Evolutionary conservation across 2,797 vertebrate genomes (phyloP).

Genomic region (Momotus momota): DNA sequence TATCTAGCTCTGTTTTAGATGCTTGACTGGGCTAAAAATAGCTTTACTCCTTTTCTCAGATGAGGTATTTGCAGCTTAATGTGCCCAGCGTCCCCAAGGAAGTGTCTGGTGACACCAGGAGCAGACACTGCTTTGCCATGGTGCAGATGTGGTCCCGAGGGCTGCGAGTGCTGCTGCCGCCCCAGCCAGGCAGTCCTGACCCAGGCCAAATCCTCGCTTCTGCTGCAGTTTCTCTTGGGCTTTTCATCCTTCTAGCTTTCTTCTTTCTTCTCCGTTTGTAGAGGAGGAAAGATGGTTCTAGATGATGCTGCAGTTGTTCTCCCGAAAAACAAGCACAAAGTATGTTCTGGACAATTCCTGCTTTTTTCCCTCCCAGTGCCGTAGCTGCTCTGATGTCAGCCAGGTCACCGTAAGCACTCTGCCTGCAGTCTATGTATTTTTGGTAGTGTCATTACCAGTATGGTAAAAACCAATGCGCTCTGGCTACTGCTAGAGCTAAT

Average conservation of each 20-base stretch:
- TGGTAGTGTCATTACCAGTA: accelerated
- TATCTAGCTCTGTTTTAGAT: background rate
- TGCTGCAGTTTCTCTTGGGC: accelerated
- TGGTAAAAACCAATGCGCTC: background rate
- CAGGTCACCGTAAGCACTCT: background rate
- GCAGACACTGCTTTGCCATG: background rate
- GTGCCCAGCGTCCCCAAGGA: background rate
- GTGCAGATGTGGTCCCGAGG: accelerated
- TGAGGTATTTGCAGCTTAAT: background rate
- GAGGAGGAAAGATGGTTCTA: background rate
- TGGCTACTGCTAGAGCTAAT: background rate
- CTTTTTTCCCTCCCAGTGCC: background rate
- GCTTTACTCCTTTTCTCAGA: background rate
- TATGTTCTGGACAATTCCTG: background rate
- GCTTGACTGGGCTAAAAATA: background rate
- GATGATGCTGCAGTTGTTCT: background rate
- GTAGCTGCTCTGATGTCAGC: background rate
- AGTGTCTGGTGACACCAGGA: accelerated
- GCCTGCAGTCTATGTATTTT: accelerated
- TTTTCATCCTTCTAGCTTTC: background rate
- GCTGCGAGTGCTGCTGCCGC: background rate
- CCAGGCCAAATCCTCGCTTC: accelerated
- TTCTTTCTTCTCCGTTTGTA: background rate
- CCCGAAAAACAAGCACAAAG: background rate
- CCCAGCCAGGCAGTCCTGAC: background rate